Conservation (phyloP, 2,888 invertebrate genomes). For the Trissonchulus sp. region DNA sequence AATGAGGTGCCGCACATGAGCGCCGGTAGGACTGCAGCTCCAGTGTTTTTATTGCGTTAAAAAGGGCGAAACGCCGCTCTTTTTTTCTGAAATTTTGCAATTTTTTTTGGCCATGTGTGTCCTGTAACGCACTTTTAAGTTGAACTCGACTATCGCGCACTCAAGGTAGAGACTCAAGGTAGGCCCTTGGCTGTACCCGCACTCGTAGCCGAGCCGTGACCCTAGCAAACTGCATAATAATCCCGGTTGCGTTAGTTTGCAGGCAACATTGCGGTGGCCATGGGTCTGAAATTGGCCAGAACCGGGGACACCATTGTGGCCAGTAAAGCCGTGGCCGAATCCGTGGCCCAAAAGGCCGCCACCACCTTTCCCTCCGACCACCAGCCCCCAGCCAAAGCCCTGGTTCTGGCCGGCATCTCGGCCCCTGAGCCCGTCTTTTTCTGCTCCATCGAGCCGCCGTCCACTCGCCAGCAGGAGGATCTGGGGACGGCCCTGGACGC, state of each 20-base stretch:
- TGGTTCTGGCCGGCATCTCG: constrained; percentile 60
- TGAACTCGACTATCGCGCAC: no score
- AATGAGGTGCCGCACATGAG: constrained; percentile 63
- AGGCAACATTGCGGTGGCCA: constrained; percentile 83
- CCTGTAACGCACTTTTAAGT: no score
- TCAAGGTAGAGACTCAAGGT: no score
- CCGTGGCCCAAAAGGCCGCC: background rate
- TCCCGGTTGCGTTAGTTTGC: no score
- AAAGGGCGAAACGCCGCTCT: no score
- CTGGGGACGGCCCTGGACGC: constrained; percentile 45
- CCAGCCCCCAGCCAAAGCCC: constrained; percentile 17
- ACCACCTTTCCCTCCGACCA: background rate
- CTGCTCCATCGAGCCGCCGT: constrained; percentile 88
- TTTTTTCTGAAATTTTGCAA: no score
- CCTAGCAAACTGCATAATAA: no score
- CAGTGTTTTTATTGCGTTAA: constrained; percentile 17
- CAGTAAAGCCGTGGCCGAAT: constrained; percentile 34
- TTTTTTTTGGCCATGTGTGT: no score
- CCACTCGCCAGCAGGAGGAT: constrained; percentile 63
- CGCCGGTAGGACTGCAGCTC: no score
- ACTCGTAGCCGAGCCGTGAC: no score
- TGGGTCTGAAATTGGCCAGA: constrained; percentile 73
- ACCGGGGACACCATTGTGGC: constrained; percentile 58
- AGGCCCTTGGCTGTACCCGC: no score
- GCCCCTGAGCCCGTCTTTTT: constrained; percentile 92